A percentile compares a stretch with the other conserved stretches of the same genome.
These are phyloP conservation scores for Poecilia latipinna DNA, from an alignment of 2,113 vertebrate genomes.

Conservation along the genomic window DNA sequence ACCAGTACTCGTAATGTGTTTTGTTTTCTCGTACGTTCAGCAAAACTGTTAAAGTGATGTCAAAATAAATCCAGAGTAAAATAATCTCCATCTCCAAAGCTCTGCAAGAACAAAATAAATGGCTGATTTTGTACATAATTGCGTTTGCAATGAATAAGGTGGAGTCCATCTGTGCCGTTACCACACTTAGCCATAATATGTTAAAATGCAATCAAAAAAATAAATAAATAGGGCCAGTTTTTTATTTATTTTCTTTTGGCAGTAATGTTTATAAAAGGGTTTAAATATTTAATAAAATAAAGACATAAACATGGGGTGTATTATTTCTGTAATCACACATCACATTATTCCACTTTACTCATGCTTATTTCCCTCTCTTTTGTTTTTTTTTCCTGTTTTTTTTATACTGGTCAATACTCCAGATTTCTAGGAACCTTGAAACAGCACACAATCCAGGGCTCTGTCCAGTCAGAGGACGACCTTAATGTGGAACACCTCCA, in stretches of 20 bases:
- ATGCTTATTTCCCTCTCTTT: not conserved
- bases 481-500: constrained; percentile 96
- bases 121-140: no score
- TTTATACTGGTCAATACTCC: not conserved
- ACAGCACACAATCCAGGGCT: constrained; percentile 89
- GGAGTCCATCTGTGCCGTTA: no score
- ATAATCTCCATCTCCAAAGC: no score
- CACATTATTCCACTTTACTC: not conserved
- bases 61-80: no score
- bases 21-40: not conserved
- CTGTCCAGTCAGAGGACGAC: constrained; percentile 89
- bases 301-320: not conserved
- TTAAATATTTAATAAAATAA: no score
- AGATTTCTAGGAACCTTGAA: constrained; percentile 95
- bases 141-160: no score
- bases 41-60: not conserved
- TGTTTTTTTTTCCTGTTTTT: not conserved
- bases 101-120: no score
- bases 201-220: no score
- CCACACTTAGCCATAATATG: no score
- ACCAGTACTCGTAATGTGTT: not conserved
- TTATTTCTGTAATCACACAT: not conserved
- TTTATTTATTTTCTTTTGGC: no score
- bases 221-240: no score
- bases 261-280: no score